Evolutionary conservation across 53 echinoderm and acorn worm genomes (phyloP).

Genomic region (Glandiceps talaboti): DNA sequence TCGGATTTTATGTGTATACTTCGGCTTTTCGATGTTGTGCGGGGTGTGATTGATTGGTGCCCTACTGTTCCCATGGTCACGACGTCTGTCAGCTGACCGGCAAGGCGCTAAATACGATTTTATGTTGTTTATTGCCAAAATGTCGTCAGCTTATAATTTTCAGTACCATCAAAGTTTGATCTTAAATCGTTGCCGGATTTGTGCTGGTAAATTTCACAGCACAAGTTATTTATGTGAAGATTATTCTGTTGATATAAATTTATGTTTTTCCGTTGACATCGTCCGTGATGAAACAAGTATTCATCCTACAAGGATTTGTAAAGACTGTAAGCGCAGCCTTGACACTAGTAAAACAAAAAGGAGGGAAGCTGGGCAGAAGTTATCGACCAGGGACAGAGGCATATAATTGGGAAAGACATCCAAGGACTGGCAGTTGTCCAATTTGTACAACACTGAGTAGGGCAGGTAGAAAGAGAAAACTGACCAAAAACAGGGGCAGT

Average conservation of each 20-base stretch:
- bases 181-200: not conserved
- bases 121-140: too few species aligned
- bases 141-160: not conserved
- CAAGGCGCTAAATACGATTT: too few species aligned
- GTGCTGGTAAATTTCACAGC: not conserved
- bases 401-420: not conserved
- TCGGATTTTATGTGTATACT: not conserved
- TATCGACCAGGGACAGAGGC: not conserved
- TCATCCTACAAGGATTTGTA: not conserved
- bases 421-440: not conserved
- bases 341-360: too few species aligned
- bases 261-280: not conserved
- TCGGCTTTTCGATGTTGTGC: too few species aligned
- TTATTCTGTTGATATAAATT: not conserved
- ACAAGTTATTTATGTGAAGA: not conserved
- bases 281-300: not conserved
- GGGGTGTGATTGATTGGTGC: not conserved
- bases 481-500: not conserved
- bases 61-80: not conserved
- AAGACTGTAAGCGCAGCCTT: not conserved
- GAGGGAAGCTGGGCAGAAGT: too few species aligned
- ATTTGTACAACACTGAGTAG: not conserved
- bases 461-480: not conserved
- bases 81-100: not conserved
- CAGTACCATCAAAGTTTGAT: not conserved